Evolutionary conservation across 2,797 vertebrate genomes (phyloP), one percentile per base, ranked within the genome.

Genomic region (Acanthurus lineatus): DNA sequence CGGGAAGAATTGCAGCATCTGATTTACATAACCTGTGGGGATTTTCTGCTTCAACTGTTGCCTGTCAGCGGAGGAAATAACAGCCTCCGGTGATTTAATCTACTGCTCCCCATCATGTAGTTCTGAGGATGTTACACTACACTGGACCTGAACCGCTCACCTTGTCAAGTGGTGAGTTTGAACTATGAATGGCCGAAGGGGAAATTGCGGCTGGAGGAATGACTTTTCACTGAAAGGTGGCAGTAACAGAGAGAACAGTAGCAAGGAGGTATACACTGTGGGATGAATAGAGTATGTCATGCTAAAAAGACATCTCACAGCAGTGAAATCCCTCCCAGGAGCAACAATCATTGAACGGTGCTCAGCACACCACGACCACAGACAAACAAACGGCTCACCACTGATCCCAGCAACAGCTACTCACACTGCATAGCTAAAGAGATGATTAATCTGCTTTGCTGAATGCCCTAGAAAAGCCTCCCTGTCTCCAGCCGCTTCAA

Each of bases 401-500:
- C 76, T 87, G 86, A 90, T 93, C 91, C 85, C 86, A 86, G 81
- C 81, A 76, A 69, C 83, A 78, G 87, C 83, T 83, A 73, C 82
- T 86, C 77, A 66, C 88, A 59, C 81, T 87, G 87, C 91, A 89
- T 86, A 82, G 81, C 86, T 90, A 88, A 92, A 91, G 73, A 91
- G 82, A 88, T 90, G 84, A 93, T 93, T 92, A 86, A 93, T 92
- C 87, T 91, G 84, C 82, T 81, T 75, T 90, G 75, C 72, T 45
- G 83, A 88, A 87, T 81, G 87, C 77, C 88, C 85, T 56, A 85
- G 84, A 87, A 92, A 86, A 86, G 67, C 82, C 74, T 75, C 71
- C 63, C 58, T 38, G 62, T 90, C 86, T 92, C 88, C 81, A 84
- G 83, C 84, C 61, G 69, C 81, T 91, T 83, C 89, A 81, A 75